phyloP scores from a whole-genome alignment of 1,140 invertebrate species.

The Holotrichia oblita region DNA sequence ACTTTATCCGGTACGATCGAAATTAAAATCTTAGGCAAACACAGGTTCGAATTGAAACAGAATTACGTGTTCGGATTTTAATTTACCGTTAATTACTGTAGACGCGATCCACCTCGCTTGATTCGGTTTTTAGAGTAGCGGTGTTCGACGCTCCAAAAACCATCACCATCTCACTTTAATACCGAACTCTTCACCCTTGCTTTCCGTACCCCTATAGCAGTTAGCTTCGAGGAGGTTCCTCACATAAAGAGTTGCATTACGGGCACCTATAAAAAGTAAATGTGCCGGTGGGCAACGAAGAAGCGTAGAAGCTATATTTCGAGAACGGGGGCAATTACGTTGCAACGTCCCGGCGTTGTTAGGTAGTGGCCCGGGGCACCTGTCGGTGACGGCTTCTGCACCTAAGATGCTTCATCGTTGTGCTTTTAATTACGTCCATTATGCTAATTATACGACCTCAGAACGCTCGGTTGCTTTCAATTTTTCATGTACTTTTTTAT shows the following conservation, averaged over 20 bases:
- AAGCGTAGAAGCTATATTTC: slow-evolving; percentile 38
- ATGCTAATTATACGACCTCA: slow-evolving; percentile 56
- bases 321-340: slow-evolving; percentile 48
- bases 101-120: slow-evolving; percentile 12
- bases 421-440: slow-evolving; percentile 56
- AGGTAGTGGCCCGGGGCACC: slow-evolving; percentile 47
- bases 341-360: slow-evolving; percentile 31
- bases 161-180: background rate
- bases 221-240: background rate
- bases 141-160: background rate
- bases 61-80: slow-evolving; percentile 44
- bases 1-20: slow-evolving; percentile 28
- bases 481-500: slow-evolving; percentile 47
- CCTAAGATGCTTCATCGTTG: slow-evolving; percentile 53
- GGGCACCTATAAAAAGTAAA: slow-evolving; percentile 42
- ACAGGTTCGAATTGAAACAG: slow-evolving; percentile 41
- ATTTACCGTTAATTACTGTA: slow-evolving; percentile 43
- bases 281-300: slow-evolving; percentile 28
- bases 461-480: slow-evolving; percentile 50
- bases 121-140: background rate
- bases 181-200: background rate
- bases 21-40: slow-evolving; percentile 41
- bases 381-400: slow-evolving; percentile 55
- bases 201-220: background rate
- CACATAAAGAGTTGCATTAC: slow-evolving; percentile 44